Percentiles rank a stretch among this genome's conserved stretches.
phyloP scores from a whole-genome alignment of 2,113 vertebrate species.

The Tor tambroides region DNA sequence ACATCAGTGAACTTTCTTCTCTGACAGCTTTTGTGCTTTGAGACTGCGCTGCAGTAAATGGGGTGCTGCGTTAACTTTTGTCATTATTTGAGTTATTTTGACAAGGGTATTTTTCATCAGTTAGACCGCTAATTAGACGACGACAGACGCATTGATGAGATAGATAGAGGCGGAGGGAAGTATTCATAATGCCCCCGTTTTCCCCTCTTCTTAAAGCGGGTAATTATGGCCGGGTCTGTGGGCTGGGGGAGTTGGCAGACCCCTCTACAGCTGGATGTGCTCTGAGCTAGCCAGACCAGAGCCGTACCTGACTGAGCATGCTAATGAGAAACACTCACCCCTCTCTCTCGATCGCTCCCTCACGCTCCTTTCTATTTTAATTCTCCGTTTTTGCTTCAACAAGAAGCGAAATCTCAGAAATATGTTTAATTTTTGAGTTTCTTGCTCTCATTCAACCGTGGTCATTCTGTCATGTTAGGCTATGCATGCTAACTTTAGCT shows the following conservation, averaged over 20 bases:
- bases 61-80: conserved; percentile 42
- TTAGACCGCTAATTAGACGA: conserved; percentile 59
- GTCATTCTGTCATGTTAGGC: neutral
- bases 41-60: conserved; percentile 33
- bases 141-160: conserved; percentile 54
- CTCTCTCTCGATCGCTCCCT: conserved; percentile 11
- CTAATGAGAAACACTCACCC: conserved; percentile 30
- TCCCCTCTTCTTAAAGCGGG: neutral
- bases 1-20: conserved; percentile 52
- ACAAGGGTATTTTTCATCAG: conserved; percentile 56
- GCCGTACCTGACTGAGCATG: conserved; percentile 39
- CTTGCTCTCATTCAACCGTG: neutral
- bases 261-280: conserved; percentile 24
- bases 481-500: neutral
- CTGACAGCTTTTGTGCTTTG: conserved; percentile 8
- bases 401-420: neutral
- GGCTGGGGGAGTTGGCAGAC: neutral
- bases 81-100: conserved; percentile 52
- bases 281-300: conserved; percentile 26
- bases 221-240: neutral
- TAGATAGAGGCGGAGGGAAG: conserved; percentile 48
- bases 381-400: neutral
- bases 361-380: neutral
- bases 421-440: neutral
- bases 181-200: conserved; percentile 35